These are phyloP conservation scores for Nipponia nippon DNA, from an alignment of 2,113 vertebrate genomes.

Conservation along the genomic window DNA sequence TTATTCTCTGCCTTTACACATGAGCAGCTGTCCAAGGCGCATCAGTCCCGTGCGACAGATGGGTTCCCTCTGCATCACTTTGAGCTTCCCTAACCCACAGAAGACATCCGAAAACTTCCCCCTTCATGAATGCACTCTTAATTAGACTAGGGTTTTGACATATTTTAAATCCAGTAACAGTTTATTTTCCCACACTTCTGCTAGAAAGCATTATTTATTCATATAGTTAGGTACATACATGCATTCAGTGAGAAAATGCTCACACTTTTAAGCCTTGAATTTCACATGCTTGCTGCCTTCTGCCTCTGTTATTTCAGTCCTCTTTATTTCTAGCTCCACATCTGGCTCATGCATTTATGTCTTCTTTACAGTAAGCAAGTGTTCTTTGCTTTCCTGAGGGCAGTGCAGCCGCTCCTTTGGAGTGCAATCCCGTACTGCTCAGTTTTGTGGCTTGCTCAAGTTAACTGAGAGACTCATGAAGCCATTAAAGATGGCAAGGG, in stretches of 20 bases:
- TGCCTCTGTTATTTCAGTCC: not conserved
- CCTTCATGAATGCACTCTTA: not conserved
- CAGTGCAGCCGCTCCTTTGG: not conserved
- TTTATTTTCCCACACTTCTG: not conserved
- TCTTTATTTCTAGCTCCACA: not conserved
- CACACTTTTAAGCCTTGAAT: not conserved
- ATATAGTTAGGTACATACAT: no score
- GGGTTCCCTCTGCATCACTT: not conserved
- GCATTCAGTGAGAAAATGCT: not conserved
- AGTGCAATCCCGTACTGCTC: not conserved
- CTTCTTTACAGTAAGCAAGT: not conserved
- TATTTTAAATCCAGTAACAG: not conserved
- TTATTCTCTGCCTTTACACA: not conserved
- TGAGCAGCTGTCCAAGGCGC: not conserved
- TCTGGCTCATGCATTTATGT: not conserved
- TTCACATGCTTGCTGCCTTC: not conserved
- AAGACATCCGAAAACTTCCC: not conserved
- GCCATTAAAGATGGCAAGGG: not conserved
- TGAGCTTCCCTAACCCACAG: not conserved
- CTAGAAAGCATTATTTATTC: not conserved
- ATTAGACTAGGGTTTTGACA: not conserved
- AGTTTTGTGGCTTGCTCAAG: not conserved
- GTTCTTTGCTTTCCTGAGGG: not conserved
- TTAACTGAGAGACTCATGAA: not conserved
- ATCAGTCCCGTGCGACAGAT: no score